Conservation (phyloP, 2,888 invertebrate species). For the Catocala sponsa region DNA sequence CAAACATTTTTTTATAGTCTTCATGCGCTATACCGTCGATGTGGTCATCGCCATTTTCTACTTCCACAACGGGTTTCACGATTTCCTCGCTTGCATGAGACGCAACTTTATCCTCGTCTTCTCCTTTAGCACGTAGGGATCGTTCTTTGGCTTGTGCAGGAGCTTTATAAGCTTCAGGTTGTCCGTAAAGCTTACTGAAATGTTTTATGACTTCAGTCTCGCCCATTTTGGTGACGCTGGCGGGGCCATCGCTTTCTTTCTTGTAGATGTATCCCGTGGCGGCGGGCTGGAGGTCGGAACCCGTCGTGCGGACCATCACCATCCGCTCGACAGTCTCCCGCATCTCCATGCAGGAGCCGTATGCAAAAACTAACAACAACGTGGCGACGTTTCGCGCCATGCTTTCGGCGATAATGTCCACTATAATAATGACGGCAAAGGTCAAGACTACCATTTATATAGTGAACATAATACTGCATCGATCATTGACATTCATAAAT, state of each 20-base stretch:
- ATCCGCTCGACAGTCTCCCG: conserved; percentile 84
- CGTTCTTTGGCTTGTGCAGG: conserved; percentile 67
- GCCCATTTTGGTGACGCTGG: conserved; percentile 81
- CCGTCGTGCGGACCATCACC: conserved; percentile 86
- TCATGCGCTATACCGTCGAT: conserved; percentile 72
- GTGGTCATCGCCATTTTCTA: conserved; percentile 60
- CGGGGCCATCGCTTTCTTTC: conserved; percentile 81
- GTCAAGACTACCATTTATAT: conserved; percentile 81
- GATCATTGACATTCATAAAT: conserved; percentile 82
- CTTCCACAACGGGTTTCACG: conserved; percentile 77
- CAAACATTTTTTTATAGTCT: conserved; percentile 71
- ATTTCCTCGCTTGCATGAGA: conserved; percentile 63
- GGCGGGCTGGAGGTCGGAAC: conserved; percentile 88
- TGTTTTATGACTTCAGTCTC: conserved; percentile 81
- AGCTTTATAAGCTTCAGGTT: conserved; percentile 72
- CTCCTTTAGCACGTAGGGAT: conserved; percentile 61
- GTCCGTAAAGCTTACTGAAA: conserved; percentile 73
- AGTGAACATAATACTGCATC: conserved; percentile 76
- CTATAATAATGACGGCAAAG: conserved; percentile 76
- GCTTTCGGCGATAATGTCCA: conserved; percentile 62
- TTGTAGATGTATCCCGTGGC: conserved; percentile 88
- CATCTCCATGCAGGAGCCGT: conserved; percentile 77
- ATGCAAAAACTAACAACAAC: conserved; percentile 62
- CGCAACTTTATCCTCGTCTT: conserved; percentile 67
- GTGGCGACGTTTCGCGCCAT: conserved; percentile 72